Base-by-base conservation (phyloP, 2,888 invertebrate genomes). In the Xestia rhomboidea region DNA sequence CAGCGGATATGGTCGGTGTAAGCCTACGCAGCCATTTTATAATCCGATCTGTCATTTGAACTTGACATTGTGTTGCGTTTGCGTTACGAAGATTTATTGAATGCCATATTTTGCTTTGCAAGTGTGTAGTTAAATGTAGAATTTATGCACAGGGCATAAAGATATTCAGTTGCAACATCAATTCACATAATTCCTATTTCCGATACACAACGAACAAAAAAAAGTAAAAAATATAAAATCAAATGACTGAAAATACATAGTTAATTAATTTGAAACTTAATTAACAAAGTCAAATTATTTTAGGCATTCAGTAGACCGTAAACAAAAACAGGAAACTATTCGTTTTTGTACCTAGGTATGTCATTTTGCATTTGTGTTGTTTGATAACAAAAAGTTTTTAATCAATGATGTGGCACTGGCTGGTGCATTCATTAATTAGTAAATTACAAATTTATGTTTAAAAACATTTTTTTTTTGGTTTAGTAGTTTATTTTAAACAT, bases 21-120 rank as follows among this genome's bases (percentile, higher is more conserved):
- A 82, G 77, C 89, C 89, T 88, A 89, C 88, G 87, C 88, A 54
- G 44, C 75, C 70, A 69, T 84, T 84, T 73, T 79, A 74, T n/a
- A 70, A 79, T 66, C 64, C 64, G 44, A 54, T 83, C 70, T 87
- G 71, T 85, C 79, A 85, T 69, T 79, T 87, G 73, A 84, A 87
- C 82, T 88, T 87, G 83, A 87, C 89, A 87, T 81, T 82, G 68
- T 41, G 24, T 64, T 57, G 38, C 44, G 38, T 73, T 64, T 38
- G 66, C 54, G 38, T 78, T 76, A 73, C 30, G n/a, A 66, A 75
- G 77, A 81, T 81, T 81, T 73, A 83, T 86, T 86, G 41, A 49
- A 79, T 34, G 51, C 34, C 21, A 46, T 68, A 34, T 57, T 74
- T 72, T 73, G 34, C 27, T 51, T 38, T 18, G 21, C 30, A 41